phyloP scores from a whole-genome alignment of 2,113 vertebrate genomes.

The Leptobrachium leishanense region DNA sequence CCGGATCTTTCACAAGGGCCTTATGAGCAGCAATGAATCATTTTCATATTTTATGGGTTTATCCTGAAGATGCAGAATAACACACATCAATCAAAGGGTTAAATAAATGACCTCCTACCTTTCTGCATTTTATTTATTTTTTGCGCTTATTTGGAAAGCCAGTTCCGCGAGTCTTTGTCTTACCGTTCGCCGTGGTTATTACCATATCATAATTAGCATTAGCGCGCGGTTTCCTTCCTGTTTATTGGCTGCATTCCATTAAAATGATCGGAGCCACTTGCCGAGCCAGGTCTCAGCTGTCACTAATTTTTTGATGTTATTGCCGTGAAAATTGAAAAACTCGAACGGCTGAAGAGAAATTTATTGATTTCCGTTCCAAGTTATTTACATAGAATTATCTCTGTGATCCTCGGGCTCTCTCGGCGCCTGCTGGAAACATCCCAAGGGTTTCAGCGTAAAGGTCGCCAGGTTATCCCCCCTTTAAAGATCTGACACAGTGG shows the following conservation, averaged over 20 bases:
- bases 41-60: neutral
- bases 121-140: neutral
- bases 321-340: constrained; percentile 47
- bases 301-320: constrained; percentile 39
- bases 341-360: constrained; percentile 40
- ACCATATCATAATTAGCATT: constrained; percentile 48
- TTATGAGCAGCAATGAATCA: no score
- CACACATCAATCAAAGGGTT: neutral
- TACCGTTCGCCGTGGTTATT: constrained; percentile 39
- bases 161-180: constrained; percentile 19
- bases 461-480: neutral
- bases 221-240: constrained; percentile 29
- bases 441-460: neutral
- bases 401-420: constrained; percentile 12
- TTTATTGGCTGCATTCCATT: constrained; percentile 47
- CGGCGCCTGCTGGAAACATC: neutral
- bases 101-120: neutral
- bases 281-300: constrained; percentile 41
- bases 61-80: neutral
- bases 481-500: neutral
- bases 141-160: neutral
- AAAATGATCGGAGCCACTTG: constrained; percentile 33
- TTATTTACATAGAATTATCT: constrained; percentile 45
- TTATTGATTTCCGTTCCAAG: constrained; percentile 44
- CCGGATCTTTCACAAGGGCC: no score